Base-by-base conservation (phyloP, 2,888 invertebrate species). In the Crioceris asparagi region DNA sequence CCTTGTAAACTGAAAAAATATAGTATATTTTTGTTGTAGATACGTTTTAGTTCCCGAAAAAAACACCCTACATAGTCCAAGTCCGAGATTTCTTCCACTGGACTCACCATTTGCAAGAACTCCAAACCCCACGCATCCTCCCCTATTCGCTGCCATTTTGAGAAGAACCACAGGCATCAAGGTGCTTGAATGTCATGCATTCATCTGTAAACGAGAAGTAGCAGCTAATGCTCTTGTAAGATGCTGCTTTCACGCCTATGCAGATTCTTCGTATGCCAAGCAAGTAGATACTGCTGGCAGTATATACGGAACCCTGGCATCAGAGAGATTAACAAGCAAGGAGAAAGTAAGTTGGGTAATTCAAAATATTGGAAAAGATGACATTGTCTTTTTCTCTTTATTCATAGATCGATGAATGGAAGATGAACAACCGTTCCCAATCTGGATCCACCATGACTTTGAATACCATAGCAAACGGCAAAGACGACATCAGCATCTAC, bases 101-200 rank as follows among this genome's bases (percentile, higher is more conserved):
- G 97, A 98, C 64, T 94, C 94, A 41, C 93, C 93, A 32, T 93
- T 94, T 65, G 92, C 93, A 6, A 77, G 91, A 39, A 80, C 91
- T 48, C 90, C 92, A 15, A 86, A 91, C 49, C 83, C 88, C 38
- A 80, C 85, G 47, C 96, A 98, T 64, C 96, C 96, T 39, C 94
- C 97, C 17, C 74, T 98, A 44, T 92, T 98, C 65, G 94, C 96
- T 27, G 94, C 94, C 53, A 96, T 98, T 44, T 70, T 98, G 52
- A 77, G 97, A 32, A 77, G 97, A 48, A 96, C 94, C 31, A 85
- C 87, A 33, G 97, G 97, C 36, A 94, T 97, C 53, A 96, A 96
- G 67, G 94, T 94, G 38, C 74, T 98, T 45, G 98, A 98, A 69
- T 97, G 97, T 69, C 97, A 98, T 69, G 93, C 94, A 46, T 97